Base-by-base conservation (phyloP, 2,113 vertebrate species). In the Ptyas mucosa region DNA sequence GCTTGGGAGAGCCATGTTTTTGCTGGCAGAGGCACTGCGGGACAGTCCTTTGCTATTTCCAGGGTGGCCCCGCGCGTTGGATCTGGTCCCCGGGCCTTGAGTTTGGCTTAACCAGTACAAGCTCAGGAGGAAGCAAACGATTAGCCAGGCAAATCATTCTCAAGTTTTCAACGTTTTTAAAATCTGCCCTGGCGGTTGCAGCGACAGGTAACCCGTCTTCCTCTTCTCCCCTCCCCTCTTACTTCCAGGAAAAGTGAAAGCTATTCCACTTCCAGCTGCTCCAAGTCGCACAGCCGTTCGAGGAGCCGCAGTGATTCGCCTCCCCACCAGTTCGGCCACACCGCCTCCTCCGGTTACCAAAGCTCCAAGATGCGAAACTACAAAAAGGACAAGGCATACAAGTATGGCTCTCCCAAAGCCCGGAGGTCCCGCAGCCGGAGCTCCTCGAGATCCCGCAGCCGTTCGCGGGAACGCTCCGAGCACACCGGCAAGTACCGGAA, bases 241-340 rank as follows among this genome's bases (percentile, higher is more conserved):
- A 2, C 43, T 46, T 0, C 0, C 11, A 98, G 98, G 93, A 98
- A 98, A 51, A 98, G 98, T 0, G 97, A 98, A 86, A 98, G 98
- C 0, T 98, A 97, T 92, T 98, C 98, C 9, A 97, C 98, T 0
- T 98, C 98, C 0, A 98, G 97, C 0, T 97, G 98, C 10, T 98
- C 98, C 92, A 98, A 98, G 21, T 98, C 98, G 0, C 98, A 98
- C 34, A 98, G 98, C 96, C 98, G 97, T 23, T 98, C 98, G 0
- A 89, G 98, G 52, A 98, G 98, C 95, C 97, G 98, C 86, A 98
- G 98, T 1, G 98, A 98, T 43, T 98, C 98, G 0, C 98, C 98
- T 0, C 98, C 98, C 0, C 91, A 97, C 14, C 98, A 98, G 61
- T 96, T 96, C 2, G 97, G 97, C 94, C 97, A 97, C 29, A 1